phyloP scores from a whole-genome alignment of 2,113 vertebrate species.

The Conger conger region DNA sequence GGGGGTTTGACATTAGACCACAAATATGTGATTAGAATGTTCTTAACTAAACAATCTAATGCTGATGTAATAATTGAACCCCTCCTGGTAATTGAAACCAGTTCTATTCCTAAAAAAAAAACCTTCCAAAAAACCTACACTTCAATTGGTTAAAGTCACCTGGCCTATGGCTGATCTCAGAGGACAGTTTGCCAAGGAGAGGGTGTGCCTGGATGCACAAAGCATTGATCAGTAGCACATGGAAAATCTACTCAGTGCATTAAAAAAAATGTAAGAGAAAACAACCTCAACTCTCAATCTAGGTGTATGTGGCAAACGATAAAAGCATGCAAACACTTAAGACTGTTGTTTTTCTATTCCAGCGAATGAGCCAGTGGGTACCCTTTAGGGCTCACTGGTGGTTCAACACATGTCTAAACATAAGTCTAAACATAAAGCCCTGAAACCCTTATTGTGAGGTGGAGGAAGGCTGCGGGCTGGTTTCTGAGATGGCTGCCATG shows the following conservation, averaged over 20 bases:
- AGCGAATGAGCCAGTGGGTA: neutral
- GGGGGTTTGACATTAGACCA: too few relatives aligned
- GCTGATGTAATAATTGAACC: too few relatives aligned
- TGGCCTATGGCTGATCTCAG: too few relatives aligned
- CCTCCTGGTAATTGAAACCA: too few relatives aligned
- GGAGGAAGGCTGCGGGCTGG: neutral
- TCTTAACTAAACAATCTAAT: too few relatives aligned
- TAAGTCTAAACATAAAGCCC: neutral
- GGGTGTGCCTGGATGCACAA: neutral
- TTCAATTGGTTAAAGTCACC: too few relatives aligned
- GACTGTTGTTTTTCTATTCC: neutral
- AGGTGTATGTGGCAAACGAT: neutral
- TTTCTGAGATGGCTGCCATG: neutral
- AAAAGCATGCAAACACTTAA: neutral
- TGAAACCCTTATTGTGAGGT: neutral
- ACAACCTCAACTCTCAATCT: neutral
- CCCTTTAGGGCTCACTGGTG: neutral
- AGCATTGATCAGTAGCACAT: neutral
- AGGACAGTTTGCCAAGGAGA: neutral
- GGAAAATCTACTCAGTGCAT: neutral
- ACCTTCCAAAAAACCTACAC: too few relatives aligned
- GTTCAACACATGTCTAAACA: neutral
- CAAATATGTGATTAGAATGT: too few relatives aligned
- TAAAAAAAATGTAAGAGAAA: neutral
- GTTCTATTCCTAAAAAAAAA: too few relatives aligned